phyloP scores from a whole-genome alignment of 1,140 invertebrate species.

The Venturia canescens region DNA sequence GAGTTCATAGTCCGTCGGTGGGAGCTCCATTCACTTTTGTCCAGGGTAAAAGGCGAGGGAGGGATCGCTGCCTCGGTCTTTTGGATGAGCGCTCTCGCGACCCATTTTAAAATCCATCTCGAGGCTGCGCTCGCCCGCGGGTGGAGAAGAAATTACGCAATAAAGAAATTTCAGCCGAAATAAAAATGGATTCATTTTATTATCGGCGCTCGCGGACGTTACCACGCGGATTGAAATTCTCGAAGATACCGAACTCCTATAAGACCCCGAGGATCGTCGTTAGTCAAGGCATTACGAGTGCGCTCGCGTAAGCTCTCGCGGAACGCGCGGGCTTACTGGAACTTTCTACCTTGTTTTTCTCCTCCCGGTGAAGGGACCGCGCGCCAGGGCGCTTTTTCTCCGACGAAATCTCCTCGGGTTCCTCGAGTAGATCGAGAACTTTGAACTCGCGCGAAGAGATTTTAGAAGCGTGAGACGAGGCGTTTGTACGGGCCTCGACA shows the following conservation, averaged over 20 bases:
- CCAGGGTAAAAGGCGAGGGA: too few species aligned
- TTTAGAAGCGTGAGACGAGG: not conserved
- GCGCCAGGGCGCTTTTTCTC: not conserved
- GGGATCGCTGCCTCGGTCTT: too few species aligned
- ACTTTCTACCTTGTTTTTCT: slow-evolving; percentile 2
- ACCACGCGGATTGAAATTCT: too few species aligned
- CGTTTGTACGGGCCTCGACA: not conserved
- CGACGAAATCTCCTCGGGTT: not conserved
- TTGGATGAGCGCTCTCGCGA: too few species aligned
- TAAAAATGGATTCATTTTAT: too few species aligned
- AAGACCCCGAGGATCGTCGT: slow-evolving; percentile 25
- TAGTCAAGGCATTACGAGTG: slow-evolving; percentile 49
- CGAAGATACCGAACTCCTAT: not conserved
- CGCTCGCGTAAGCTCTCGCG: slow-evolving; percentile 23
- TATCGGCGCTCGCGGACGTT: slow-evolving; percentile 2
- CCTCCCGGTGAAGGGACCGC: not conserved
- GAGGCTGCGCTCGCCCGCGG: too few species aligned
- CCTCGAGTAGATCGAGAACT: not conserved
- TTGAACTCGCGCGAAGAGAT: not conserved
- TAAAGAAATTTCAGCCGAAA: not conserved
- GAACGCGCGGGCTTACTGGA: too few species aligned
- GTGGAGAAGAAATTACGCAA: not conserved
- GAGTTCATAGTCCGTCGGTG: not conserved
- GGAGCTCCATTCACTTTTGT: not conserved
- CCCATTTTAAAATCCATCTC: too few species aligned